Evolutionary conservation across 2,797 vertebrate species (phyloP).

Genomic region (Sebastes baramenuke): DNA sequence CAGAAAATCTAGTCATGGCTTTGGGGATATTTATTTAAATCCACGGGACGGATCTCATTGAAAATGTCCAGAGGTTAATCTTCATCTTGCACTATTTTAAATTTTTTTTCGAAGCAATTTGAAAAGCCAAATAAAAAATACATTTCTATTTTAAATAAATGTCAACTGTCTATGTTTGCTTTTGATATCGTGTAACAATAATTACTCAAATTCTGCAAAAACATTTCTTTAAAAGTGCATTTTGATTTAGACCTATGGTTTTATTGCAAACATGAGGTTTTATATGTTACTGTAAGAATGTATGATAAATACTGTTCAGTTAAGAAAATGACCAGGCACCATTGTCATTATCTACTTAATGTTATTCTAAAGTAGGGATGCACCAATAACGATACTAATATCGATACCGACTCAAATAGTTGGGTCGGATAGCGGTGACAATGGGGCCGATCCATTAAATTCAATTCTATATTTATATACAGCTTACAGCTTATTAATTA

Average conservation of each 20-base stretch:
- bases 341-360: not conserved
- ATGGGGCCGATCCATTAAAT: no score
- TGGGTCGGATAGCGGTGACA: no score
- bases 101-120: not conserved
- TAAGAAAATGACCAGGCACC: not conserved
- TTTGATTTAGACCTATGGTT: not conserved
- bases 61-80: not conserved
- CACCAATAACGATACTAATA: no score
- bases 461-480: no score
- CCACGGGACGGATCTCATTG: not conserved
- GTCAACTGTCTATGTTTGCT: not conserved
- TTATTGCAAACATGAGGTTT: not conserved
- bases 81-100: not conserved
- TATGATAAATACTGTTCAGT: not conserved
- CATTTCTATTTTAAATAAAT: not conserved
- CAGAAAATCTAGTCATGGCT: not conserved
- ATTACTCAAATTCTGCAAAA: not conserved
- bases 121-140: not conserved
- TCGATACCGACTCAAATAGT: no score
- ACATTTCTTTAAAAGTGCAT: not conserved
- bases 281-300: not conserved
- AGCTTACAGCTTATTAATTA: no score
- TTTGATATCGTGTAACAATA: not conserved
- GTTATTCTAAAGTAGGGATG: no score
- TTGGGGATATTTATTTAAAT: not conserved